These are phyloP conservation scores for Myiozetetes cayanensis DNA, from an alignment of 2,113 vertebrate species.

Conservation along the genomic window DNA sequence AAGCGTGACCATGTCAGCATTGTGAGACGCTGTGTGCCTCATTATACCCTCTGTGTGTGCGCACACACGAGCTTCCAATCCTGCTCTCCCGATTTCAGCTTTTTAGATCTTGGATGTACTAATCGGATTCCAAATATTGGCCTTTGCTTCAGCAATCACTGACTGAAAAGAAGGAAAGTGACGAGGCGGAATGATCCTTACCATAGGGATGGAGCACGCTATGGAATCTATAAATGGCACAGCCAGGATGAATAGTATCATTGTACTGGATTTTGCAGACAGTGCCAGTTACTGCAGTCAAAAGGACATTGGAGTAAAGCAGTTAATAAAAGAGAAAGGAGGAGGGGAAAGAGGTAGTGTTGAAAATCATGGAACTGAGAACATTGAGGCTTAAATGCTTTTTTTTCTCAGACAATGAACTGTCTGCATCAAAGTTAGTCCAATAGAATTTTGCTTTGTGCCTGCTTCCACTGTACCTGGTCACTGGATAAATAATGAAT, in stretches of 20 bases:
- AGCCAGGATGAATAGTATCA: constrained; percentile 53
- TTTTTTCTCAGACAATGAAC: constrained; percentile 54
- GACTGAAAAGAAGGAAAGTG: constrained; percentile 54
- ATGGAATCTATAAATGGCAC: constrained; percentile 67
- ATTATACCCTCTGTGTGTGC: accelerated
- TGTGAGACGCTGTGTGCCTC: not conserved
- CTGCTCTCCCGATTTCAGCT: not conserved
- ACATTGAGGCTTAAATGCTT: constrained; percentile 33
- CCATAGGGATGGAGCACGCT: constrained; percentile 30
- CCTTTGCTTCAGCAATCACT: constrained; percentile 54
- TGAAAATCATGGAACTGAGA: constrained; percentile 59
- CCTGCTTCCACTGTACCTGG: constrained; percentile 17
- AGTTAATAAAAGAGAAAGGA: constrained; percentile 51
- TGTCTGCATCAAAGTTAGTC: constrained; percentile 45
- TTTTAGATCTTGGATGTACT: not conserved
- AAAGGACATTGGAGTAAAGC: constrained; percentile 38
- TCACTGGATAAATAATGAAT: constrained; percentile 58
- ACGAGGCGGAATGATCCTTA: constrained; percentile 64
- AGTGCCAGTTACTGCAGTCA: constrained; percentile 36
- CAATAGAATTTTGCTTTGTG: constrained; percentile 33
- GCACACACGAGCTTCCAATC: accelerated
- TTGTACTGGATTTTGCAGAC: constrained; percentile 51
- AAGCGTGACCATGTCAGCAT: not conserved
- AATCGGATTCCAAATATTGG: constrained; percentile 35
- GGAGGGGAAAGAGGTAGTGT: not conserved